Percentiles rank a stretch among this genome's conserved stretches.
These are phyloP conservation scores for Oreortyx pictus DNA, from an alignment of 2,797 vertebrate species.

Conservation along the genomic window DNA sequence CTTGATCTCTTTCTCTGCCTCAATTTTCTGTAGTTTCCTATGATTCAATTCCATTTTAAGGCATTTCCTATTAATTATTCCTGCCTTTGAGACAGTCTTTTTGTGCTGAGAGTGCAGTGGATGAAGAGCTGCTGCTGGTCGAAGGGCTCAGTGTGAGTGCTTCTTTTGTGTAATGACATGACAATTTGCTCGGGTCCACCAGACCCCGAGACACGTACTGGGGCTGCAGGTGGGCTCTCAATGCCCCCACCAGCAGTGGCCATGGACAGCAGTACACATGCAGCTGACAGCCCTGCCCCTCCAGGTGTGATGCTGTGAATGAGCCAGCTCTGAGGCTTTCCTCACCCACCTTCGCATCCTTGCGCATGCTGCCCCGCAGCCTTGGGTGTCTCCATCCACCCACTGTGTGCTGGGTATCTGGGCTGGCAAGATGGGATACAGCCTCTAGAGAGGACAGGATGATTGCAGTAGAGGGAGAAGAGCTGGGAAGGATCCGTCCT, in stretches of 20 bases:
- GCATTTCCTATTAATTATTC: not conserved
- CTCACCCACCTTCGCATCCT: accelerated
- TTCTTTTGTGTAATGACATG: accelerated
- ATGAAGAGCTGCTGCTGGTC: not conserved
- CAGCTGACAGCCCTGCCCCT: not conserved
- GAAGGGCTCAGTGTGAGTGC: not conserved
- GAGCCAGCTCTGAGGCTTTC: not conserved
- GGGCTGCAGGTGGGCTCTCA: not conserved
- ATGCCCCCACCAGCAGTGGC: accelerated
- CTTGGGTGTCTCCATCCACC: not conserved
- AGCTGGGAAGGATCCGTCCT: not conserved
- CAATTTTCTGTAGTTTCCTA: not conserved
- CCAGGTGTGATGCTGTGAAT: not conserved
- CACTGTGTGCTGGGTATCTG: accelerated
- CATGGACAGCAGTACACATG: accelerated
- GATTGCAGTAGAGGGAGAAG: not conserved
- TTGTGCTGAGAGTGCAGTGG: not conserved
- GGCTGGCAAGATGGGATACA: not conserved
- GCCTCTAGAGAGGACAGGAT: not conserved
- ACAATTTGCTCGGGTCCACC: not conserved
- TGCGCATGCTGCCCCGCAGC: not conserved
- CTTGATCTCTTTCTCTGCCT: not conserved
- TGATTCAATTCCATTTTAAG: not conserved
- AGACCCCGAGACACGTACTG: not conserved
- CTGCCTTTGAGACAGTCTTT: not conserved